These are phyloP conservation scores for Pangasius krempfi DNA, from an alignment of 2,797 vertebrate species.

Conservation along the genomic window DNA sequence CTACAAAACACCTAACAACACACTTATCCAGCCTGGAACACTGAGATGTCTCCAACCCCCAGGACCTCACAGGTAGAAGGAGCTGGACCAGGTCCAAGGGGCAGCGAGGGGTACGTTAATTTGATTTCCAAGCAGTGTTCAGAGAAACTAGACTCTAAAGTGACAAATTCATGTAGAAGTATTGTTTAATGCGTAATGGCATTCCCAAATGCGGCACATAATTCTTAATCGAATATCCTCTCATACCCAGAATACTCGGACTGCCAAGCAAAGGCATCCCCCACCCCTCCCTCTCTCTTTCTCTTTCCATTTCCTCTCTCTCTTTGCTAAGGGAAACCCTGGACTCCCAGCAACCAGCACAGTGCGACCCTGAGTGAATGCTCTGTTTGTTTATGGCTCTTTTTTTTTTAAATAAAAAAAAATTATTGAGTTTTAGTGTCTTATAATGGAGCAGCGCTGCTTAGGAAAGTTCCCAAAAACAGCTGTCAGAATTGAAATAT, in stretches of 20 bases:
- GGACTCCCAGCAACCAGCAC: background rate
- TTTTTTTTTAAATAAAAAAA: slow-evolving; percentile 47
- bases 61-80: background rate
- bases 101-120: background rate
- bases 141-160: background rate
- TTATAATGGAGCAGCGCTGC: slow-evolving; percentile 55
- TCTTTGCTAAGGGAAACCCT: background rate
- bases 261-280: background rate
- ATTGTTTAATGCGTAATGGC: too few species aligned
- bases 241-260: background rate
- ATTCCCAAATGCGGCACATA: background rate
- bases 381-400: slow-evolving; percentile 45
- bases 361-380: background rate
- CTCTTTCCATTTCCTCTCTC: background rate
- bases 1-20: background rate
- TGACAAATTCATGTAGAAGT: background rate
- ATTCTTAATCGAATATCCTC: background rate
- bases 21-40: background rate
- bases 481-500: slow-evolving; percentile 72
- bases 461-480: slow-evolving; percentile 60
- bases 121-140: background rate
- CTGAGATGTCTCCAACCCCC: background rate
- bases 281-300: background rate
- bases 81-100: too few species aligned
- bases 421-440: slow-evolving; percentile 37